Percentiles rank a stretch among this genome's conserved stretches.
These are phyloP conservation scores for Lagopus leucura DNA, from an alignment of 2,113 vertebrate species.

Conservation along the genomic window DNA sequence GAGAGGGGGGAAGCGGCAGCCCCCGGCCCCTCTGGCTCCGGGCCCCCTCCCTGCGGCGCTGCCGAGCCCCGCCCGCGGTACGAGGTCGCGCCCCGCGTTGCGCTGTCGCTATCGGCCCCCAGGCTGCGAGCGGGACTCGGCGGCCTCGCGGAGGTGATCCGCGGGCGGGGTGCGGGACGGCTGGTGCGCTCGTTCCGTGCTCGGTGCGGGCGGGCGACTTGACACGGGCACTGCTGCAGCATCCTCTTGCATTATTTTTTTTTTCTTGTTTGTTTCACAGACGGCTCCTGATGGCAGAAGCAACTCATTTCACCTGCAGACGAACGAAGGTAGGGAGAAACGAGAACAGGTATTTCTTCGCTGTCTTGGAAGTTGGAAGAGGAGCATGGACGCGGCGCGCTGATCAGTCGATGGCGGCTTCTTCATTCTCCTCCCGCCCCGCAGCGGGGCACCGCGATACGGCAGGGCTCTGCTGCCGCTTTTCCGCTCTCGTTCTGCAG, in stretches of 20 bases:
- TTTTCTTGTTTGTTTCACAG: neutral
- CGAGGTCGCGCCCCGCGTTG: too few relatives aligned
- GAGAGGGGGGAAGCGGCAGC: neutral
- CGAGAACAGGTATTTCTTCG: neutral
- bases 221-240: neutral
- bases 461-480: neutral
- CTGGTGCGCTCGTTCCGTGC: too few relatives aligned
- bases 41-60: too few relatives aligned
- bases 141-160: too few relatives aligned
- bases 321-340: neutral
- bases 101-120: too few relatives aligned
- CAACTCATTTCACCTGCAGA: accelerated
- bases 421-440: neutral
- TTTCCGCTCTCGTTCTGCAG: neutral
- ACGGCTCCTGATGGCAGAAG: neutral
- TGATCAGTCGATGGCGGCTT: accelerated
- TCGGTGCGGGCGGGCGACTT: too few relatives aligned
- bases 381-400: accelerated
- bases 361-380: neutral
- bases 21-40: neutral
- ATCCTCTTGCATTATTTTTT: neutral
- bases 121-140: too few relatives aligned
- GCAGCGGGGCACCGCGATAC: neutral
- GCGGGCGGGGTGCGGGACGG: too few relatives aligned
- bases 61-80: too few relatives aligned